Base-by-base conservation (phyloP, 2,797 vertebrate genomes). In the Eospalax fontanierii region DNA sequence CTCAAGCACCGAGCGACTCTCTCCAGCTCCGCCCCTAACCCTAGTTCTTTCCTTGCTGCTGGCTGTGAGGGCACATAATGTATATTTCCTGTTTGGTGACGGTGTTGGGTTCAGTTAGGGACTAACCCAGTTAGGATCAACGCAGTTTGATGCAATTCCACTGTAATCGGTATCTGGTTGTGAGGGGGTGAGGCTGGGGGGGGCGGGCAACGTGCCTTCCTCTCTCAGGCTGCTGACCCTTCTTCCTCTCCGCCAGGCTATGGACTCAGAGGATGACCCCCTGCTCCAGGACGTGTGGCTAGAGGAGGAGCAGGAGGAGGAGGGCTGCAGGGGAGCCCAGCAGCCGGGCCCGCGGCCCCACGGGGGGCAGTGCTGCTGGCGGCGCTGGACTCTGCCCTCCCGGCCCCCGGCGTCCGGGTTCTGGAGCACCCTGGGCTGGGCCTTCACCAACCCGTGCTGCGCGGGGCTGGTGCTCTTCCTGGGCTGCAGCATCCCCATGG, bases 181-280 rank as follows among this genome's bases (percentile, higher is more conserved):
- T 19, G n/a, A 76, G 35, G 28, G 65, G 46, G 24, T 28, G 4
- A 19, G 24, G n/a, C 6, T 54, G 59, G 30, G 18, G 46, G 24
- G 28, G 9, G 76, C 59, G 35, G 6, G 19, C 66, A 9, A 38
- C 54, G 22, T 30, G 28, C 21, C 33, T 59, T 35, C 26, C 38
- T 28, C 75, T 80, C 61, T 63, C 54, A 22, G n/a, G 61, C 68
- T 28, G 70, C 89, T 98, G 80, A 98, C 40, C 57, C 79, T 54
- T 97, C 76, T 97, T 0, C 46, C 33, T 76, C 71, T 66, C 40
- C 43, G 28, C 46, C 0, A 96, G 98, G 97, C 93, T 94, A 99
- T 99, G 99, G 99, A 99, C 54, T 95, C 98, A 16, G 99, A 99
- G 85, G 99, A 99, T 90, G 99, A 99, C 91, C 99, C 99, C 2